These are phyloP conservation scores for Heterohyrax brucei DNA, from an alignment of 2,797 vertebrate genomes.

Conservation along the genomic window DNA sequence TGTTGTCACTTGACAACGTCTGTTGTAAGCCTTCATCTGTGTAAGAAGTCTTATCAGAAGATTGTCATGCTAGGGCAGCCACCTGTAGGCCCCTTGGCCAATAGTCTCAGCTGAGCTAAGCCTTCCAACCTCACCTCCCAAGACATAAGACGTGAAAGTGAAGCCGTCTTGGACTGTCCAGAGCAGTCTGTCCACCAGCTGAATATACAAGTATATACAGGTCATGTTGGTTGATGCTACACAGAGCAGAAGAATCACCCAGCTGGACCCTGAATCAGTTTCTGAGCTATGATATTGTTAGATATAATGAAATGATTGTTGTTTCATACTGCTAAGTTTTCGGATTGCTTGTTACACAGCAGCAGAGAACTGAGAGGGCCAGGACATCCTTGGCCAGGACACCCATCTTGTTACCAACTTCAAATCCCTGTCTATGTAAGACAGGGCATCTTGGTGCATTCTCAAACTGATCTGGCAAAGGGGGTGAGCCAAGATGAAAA, in stretches of 20 bases:
- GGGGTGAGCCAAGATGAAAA: neutral
- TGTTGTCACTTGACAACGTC: too few species aligned
- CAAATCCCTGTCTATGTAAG: neutral
- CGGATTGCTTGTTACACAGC: neutral
- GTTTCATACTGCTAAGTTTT: neutral
- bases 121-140: neutral
- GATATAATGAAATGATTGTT: neutral
- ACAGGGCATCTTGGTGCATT: neutral
- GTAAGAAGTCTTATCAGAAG: neutral
- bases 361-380: neutral
- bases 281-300: neutral
- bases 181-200: neutral
- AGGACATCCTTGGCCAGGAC: neutral
- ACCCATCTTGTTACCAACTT: neutral
- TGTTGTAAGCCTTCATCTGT: neutral
- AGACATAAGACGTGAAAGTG: neutral
- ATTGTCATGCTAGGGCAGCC: neutral
- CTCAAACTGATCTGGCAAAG: neutral
- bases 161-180: neutral
- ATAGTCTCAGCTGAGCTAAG: neutral
- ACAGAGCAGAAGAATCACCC: neutral
- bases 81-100: neutral
- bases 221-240: neutral
- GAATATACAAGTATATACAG: neutral
- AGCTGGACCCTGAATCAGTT: neutral